Base-by-base conservation (phyloP, 2,888 invertebrate species). In the Yponomeuta sedellus region DNA sequence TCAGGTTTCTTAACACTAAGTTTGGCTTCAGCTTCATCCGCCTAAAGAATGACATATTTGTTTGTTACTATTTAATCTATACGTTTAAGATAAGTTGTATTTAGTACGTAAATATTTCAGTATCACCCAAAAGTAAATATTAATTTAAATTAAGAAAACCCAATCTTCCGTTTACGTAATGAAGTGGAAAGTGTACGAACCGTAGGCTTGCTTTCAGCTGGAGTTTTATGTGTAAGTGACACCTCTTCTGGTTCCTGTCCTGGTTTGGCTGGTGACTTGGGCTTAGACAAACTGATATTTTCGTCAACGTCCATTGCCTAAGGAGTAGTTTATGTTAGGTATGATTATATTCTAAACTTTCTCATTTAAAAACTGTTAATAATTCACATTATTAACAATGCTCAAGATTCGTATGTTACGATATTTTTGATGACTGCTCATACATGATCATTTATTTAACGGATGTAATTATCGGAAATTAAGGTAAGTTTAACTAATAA, bases 291-390 rank as follows among this genome's bases (percentile, higher is more conserved):
- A 70, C 79, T 89, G 69, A 89, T 77, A 70, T 77, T 88, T 91
- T 93, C 79, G 79, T 90, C 84, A 83, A 88, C 83, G 59, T 90
- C 90, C 90, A 89, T 89, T 56, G 88, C 83, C 89, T 89, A 77
- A 63, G 75, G 65, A 78, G 77, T 72, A 66, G 34, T 61, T n/a
- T 16, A 10, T 39, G 65, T 10, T 70, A 65, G 22, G 12, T 6
- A n/a, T 58, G 4, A 19, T n/a, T 20, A 58, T 19, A n/a, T 20
- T 20, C 20, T n/a, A n/a, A 22, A 6, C 10, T 58, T 10, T 3
- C 25, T 63, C 40, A 44, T 40, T 65, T 57, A 12, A 20, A 52
- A 52, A 4, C 0, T 0, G 16, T 52, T 16, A 16, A 16, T 52
- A 5, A 16, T 52, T 52, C 1, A 52, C 10, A 34, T 34, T 34